Evolutionary conservation across 2,888 invertebrate species (phyloP).

Genomic region (Itoplectis maculator): DNA sequence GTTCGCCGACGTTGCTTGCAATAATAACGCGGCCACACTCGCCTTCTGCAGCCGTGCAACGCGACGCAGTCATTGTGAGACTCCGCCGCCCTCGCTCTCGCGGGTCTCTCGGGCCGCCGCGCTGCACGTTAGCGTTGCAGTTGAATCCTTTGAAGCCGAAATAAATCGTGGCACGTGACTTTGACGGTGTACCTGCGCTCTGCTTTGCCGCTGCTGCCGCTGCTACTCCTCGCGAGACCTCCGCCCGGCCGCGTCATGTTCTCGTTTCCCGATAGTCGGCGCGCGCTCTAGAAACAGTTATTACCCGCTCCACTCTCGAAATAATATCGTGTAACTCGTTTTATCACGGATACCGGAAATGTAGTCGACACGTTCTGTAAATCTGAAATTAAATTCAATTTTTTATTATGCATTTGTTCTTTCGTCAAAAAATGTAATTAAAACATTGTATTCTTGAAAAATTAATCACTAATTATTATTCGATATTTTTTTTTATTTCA

Average conservation of each 20-base stretch:
- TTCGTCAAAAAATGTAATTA: no score
- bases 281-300: conserved; percentile 22
- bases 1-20: conserved; percentile 38
- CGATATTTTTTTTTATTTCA: no score
- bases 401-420: no score
- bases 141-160: conserved; percentile 59
- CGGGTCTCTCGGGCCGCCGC: neutral
- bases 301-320: conserved; percentile 13
- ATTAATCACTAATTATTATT: no score
- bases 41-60: neutral
- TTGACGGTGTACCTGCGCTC: conserved; percentile 47
- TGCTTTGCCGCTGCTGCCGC: neutral
- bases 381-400: neutral
- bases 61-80: conserved; percentile 36
- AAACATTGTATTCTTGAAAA: no score
- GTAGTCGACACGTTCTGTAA: neutral
- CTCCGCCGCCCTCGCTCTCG: neutral
- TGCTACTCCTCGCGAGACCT: conserved; percentile 1
- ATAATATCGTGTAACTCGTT: conserved; percentile 7
- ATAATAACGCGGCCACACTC: conserved; percentile 43
- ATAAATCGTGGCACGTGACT: conserved; percentile 58
- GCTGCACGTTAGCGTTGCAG: no score
- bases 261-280: conserved; percentile 11
- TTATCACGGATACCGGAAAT: neutral
- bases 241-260: conserved; percentile 1